Conservation (phyloP, 2,113 vertebrate species). For the Panurus biarmicus region DNA sequence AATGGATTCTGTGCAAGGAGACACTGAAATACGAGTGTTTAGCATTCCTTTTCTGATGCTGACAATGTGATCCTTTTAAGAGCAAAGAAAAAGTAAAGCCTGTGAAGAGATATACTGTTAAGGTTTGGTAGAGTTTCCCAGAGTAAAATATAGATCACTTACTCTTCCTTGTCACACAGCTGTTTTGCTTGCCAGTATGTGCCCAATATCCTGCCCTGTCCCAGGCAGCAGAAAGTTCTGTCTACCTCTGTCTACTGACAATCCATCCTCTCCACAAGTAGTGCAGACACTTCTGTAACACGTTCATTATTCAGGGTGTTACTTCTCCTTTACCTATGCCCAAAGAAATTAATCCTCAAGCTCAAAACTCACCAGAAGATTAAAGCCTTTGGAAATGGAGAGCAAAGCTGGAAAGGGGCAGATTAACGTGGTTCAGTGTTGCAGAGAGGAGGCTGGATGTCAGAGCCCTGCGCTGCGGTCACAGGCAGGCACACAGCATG, state of each 20-base stretch:
- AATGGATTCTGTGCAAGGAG: background rate
- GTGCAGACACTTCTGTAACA: background rate
- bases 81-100: background rate
- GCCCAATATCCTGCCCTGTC: background rate
- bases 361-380: background rate
- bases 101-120: background rate
- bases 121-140: background rate
- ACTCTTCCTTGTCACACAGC: background rate
- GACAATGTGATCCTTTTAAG: background rate
- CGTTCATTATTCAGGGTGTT: background rate
- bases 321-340: background rate
- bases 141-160: background rate
- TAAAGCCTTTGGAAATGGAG: background rate
- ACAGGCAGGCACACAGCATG: background rate
- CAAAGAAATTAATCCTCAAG: background rate
- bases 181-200: background rate
- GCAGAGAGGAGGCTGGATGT: background rate
- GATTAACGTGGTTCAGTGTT: background rate
- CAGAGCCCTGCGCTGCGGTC: background rate
- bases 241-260: background rate
- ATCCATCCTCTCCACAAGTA: background rate
- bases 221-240: background rate
- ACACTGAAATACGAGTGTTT: background rate
- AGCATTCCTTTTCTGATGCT: background rate
- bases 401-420: fast-evolving